These are phyloP conservation scores for Caenorhabditis plicata DNA, from an alignment of 2,888 invertebrate genomes.

Conservation along the genomic window DNA sequence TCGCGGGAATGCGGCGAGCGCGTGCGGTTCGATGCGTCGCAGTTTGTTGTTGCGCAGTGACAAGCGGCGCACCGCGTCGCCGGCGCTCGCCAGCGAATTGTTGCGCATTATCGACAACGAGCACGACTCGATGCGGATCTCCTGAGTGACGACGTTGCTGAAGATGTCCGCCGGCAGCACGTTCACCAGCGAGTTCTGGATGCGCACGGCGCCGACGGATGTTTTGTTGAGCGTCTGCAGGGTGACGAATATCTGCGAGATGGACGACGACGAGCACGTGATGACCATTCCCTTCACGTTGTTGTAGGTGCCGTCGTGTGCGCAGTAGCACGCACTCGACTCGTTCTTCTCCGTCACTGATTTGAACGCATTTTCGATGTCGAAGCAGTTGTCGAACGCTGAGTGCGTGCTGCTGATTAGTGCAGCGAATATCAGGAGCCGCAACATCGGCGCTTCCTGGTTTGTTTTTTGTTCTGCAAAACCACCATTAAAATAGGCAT, in stretches of 20 bases:
- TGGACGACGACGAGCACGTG: conserved; percentile 47
- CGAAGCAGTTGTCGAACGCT: neutral
- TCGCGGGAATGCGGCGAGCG: conserved; percentile 39
- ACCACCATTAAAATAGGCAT: too few species aligned
- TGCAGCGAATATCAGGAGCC: too few species aligned
- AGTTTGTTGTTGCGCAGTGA: conserved; percentile 55
- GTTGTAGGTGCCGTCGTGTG: conserved; percentile 8
- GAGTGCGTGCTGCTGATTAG: neutral
- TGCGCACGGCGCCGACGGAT: conserved; percentile 38
- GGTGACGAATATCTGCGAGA: conserved; percentile 44
- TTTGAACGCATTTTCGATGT: neutral
- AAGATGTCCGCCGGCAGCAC: conserved; percentile 55
- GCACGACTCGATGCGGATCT: conserved; percentile 46
- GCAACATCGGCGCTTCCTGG: too few species aligned
- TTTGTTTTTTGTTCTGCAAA: too few species aligned
- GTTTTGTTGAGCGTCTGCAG: conserved; percentile 51
- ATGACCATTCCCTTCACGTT: conserved; percentile 2
- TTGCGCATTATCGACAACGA: conserved; percentile 38
- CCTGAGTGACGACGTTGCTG: conserved; percentile 39
- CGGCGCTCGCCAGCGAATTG: conserved; percentile 42
- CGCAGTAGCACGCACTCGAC: conserved; percentile 10
- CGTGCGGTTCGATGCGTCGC: conserved; percentile 37
- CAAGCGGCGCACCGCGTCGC: conserved; percentile 31
- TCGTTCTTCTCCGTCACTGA: neutral
- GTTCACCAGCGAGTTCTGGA: conserved; percentile 53